Evolutionary conservation across 2,113 vertebrate genomes (phyloP).

Genomic region (Cochlearius cochlearius): DNA sequence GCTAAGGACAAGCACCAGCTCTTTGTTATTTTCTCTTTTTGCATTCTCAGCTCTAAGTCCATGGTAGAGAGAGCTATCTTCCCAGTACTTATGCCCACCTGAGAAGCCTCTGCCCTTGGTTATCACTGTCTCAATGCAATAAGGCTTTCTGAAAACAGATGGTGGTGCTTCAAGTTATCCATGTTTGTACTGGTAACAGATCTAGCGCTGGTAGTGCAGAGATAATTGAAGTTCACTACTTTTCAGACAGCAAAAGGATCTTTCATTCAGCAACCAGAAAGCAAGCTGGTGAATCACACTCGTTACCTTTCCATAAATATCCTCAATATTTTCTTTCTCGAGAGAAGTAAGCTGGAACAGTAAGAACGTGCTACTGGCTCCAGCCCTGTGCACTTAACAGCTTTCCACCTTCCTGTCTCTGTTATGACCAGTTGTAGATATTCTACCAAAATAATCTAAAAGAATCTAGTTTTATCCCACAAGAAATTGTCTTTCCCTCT

Average conservation of each 20-base stretch:
- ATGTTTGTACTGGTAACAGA: background rate
- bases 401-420: background rate
- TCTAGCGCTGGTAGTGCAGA: background rate
- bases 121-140: background rate
- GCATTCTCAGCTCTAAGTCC: background rate
- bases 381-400: background rate
- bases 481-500: background rate
- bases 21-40: background rate
- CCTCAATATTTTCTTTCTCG: background rate
- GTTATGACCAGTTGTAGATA: background rate
- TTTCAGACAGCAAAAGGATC: background rate
- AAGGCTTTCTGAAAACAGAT: background rate
- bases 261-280: background rate
- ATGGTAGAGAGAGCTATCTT: background rate
- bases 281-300: background rate
- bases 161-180: background rate
- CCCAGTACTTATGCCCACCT: background rate
- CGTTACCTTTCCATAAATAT: background rate
- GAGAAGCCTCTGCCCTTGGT: background rate
- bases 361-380: background rate
- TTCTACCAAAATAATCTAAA: background rate
- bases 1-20: background rate
- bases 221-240: background rate
- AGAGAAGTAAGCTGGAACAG: background rate
- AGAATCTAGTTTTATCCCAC: background rate